A percentile compares a stretch with the other conserved stretches of the same genome.
Evolutionary conservation across 2,888 invertebrate genomes (phyloP).

Genomic region (Acanthosoma haemorrhoidale): DNA sequence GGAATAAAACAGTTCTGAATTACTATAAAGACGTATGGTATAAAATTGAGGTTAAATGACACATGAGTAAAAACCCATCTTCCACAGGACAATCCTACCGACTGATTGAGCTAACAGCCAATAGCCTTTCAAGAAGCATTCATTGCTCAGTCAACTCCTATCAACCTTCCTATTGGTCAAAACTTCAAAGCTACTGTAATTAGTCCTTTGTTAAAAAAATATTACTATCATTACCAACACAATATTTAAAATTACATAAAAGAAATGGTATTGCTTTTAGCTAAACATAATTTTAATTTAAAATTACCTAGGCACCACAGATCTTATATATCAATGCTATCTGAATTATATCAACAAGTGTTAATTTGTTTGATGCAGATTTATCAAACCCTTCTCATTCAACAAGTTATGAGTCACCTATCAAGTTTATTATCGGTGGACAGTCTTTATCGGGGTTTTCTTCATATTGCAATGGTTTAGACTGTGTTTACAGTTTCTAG

Average conservation of each 20-base stretch:
- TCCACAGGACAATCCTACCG: slow-evolving; percentile 35
- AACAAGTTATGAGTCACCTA: not conserved
- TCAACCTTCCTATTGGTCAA: slow-evolving; percentile 1
- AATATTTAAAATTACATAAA: no score
- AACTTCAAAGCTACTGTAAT: slow-evolving; percentile 15
- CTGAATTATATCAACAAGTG: not conserved
- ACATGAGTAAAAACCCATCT: slow-evolving; percentile 35
- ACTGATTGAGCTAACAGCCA: slow-evolving; percentile 37
- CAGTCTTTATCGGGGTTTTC: not conserved
- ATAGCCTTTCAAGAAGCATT: slow-evolving; percentile 33
- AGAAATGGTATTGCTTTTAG: no score
- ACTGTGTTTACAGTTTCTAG: no score
- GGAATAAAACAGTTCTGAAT: slow-evolving; percentile 11
- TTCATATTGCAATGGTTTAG: not conserved
- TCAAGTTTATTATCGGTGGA: not conserved
- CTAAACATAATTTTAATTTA: no score
- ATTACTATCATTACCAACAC: no score
- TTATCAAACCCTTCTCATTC: not conserved
- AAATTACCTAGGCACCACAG: no score
- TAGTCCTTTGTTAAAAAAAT: not conserved
- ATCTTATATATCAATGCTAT: not conserved
- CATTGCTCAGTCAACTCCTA: slow-evolving; percentile 22
- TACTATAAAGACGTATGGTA: slow-evolving; percentile 24
- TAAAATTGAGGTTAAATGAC: slow-evolving; percentile 35
- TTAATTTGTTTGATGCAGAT: not conserved